Base-by-base conservation (phyloP, 2,113 vertebrate species). In the Harpagus bidentatus region DNA sequence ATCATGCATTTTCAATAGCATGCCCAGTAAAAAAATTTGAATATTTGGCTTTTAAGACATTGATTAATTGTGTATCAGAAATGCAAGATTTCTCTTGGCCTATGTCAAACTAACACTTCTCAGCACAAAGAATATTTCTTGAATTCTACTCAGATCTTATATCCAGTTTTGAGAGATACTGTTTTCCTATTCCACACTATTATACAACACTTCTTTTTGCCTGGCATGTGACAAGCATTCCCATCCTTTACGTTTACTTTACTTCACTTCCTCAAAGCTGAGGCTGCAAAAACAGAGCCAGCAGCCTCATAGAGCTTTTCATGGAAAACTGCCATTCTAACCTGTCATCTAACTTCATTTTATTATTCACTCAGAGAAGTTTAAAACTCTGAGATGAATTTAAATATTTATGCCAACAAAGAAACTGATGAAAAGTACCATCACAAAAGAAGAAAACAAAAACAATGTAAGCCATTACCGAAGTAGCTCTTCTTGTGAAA, bases 401-500 rank as follows among this genome's bases (percentile, higher is more conserved):
- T 48, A 70, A 95, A 84, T 95, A 50, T 32, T 87, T 55, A 90
- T 70, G 55, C 62, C 79, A 95, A 86, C 59, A 70, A 92, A 95
- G 62, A 97, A 94, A 91, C 40, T 32, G 71, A 94, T 90, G 81
- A 94, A 94, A 92, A 93, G n/a, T 78, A 69, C 78, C 81, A 77
- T 45, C 42, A 71, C 81, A 47, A 69, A 62, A 59, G 16, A 82
- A 74, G 55, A 82, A 86, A 94, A 82, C 12, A 4, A 81, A 82
- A 94, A 71, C 43, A 79, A 62, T 38, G 36, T 72, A 65, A 93
- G 55, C 50, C 63, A 98, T 91, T 99, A 99, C 99, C 97, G 98
- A 40, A 98, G 96, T 53, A 98, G 97, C 72, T 99, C 99, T 31
- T 98, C 99, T 58, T 96, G 96, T 38, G 98, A 98, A 58, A 99